Conservation (phyloP, 2,113 vertebrate species). For the Nothoprocta perdicaria region DNA sequence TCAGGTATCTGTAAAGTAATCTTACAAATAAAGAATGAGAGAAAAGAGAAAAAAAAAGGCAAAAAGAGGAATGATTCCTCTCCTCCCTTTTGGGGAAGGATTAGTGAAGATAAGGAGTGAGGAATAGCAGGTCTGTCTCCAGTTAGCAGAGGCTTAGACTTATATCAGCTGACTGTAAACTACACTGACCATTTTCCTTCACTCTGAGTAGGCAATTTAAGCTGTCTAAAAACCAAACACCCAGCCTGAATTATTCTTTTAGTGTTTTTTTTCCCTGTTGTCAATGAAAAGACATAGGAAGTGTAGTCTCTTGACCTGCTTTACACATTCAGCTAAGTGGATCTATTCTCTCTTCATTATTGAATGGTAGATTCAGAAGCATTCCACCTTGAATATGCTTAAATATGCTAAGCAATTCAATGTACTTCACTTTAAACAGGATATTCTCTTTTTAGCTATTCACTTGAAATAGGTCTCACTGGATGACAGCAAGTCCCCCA, state of each 20-base stretch:
- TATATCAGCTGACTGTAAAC: background rate
- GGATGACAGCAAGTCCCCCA: background rate
- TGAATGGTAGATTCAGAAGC: background rate
- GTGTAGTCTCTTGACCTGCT: background rate
- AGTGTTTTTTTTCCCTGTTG: background rate
- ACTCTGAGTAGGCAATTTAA: background rate
- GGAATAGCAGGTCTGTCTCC: background rate
- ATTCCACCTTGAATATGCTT: background rate
- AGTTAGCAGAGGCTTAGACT: background rate
- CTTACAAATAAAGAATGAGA: background rate
- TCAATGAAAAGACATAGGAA: background rate
- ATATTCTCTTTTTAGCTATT: background rate
- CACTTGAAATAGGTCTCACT: background rate
- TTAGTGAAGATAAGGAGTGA: background rate
- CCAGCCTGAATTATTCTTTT: background rate
- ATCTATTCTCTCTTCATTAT: background rate
- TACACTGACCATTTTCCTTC: background rate
- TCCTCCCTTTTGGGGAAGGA: background rate
- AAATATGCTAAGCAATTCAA: background rate
- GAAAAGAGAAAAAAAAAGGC: too few relatives aligned
- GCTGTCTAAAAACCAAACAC: background rate
- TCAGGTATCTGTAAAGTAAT: background rate
- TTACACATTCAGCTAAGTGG: background rate
- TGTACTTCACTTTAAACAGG: background rate
- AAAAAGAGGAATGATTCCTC: background rate